Evolutionary conservation across 2,113 vertebrate species (phyloP).

Genomic region (Prunella himalayana): DNA sequence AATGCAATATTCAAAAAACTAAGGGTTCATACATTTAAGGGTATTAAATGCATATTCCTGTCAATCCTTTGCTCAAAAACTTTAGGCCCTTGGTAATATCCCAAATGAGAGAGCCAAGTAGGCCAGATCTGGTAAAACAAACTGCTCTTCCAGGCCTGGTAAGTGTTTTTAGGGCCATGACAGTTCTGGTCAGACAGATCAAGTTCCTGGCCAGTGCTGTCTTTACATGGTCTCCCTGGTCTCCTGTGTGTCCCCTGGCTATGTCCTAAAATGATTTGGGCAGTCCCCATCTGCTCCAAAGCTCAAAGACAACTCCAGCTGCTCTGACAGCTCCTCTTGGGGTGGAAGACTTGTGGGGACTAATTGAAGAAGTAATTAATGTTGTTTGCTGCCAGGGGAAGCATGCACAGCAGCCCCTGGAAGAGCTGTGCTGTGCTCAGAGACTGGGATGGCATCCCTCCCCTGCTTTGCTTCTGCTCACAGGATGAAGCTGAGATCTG

Average conservation of each 20-base stretch:
- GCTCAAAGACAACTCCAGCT: not conserved
- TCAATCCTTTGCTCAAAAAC: not conserved
- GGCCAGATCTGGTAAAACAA: not conserved
- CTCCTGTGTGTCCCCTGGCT: not conserved
- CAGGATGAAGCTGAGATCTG: not conserved
- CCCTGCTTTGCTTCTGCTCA: not conserved
- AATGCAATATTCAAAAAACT: not conserved
- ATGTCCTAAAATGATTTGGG: not conserved
- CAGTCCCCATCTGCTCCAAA: not conserved
- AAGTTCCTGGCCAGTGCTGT: not conserved
- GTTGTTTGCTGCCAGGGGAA: not conserved
- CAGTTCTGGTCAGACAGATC: not conserved
- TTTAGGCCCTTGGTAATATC: not conserved
- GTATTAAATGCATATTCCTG: not conserved
- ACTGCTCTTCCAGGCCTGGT: not conserved
- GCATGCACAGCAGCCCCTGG: accelerated
- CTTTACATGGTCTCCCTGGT: not conserved
- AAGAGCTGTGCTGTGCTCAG: not conserved
- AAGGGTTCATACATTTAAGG: not conserved
- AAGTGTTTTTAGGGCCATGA: not conserved
- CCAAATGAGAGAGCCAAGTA: not conserved
- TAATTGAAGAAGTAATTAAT: not conserved
- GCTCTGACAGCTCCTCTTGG: not conserved
- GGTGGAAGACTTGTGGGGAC: not conserved
- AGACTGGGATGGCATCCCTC: not conserved